These are phyloP conservation scores for Austrolebias charrua DNA, from an alignment of 2,797 vertebrate genomes.

Conservation along the genomic window DNA sequence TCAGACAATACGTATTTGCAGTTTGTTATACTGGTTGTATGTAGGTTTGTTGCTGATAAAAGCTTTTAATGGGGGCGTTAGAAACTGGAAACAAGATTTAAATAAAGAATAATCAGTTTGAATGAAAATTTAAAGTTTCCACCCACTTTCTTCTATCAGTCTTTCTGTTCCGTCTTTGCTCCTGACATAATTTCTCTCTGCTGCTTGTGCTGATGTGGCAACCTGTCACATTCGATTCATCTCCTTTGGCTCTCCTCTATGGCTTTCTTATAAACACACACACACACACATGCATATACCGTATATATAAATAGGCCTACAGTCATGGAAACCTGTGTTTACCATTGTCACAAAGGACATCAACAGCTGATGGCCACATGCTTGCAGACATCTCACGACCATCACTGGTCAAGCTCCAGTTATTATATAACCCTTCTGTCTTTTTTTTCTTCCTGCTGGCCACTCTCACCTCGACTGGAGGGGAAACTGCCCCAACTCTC, in stretches of 20 bases:
- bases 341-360: slow-evolving; percentile 50
- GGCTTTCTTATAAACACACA: slow-evolving; percentile 7
- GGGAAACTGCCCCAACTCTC: slow-evolving; percentile 17
- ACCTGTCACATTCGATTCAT: slow-evolving; percentile 59
- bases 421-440: slow-evolving; percentile 26
- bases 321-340: slow-evolving; percentile 28
- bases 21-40: no score
- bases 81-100: neutral
- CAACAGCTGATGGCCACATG: slow-evolving; percentile 28
- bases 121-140: neutral
- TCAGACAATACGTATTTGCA: no score
- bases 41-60: neutral
- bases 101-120: no score
- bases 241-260: slow-evolving; percentile 38
- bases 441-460: neutral
- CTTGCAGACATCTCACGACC: slow-evolving; percentile 34
- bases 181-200: slow-evolving; percentile 47
- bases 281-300: neutral
- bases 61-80: neutral
- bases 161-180: neutral
- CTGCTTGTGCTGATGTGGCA: slow-evolving; percentile 57
- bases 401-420: neutral
- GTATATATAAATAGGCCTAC: neutral
- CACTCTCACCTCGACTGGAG: slow-evolving; percentile 12
- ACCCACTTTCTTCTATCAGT: neutral